Conservation (phyloP, 2,888 invertebrate species). For the Spodoptera picta region DNA sequence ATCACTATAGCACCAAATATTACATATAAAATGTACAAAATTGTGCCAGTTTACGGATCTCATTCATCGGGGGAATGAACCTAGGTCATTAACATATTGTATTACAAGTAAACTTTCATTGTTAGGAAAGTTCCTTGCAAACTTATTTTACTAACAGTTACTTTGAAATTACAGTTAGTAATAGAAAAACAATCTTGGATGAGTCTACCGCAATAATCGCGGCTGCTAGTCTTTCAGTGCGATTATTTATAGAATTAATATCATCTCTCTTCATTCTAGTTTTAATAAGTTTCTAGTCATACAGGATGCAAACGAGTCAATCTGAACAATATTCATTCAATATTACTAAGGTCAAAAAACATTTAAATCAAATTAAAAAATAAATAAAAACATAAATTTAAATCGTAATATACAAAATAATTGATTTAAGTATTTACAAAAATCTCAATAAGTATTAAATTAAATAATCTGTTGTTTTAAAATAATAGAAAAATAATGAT, state of each 20-base stretch:
- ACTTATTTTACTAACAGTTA: slow-evolving; percentile 9
- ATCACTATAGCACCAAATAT: slow-evolving; percentile 87
- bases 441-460: slow-evolving; percentile 41
- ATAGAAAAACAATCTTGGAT: neutral
- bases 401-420: slow-evolving; percentile 60
- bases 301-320: slow-evolving; percentile 30
- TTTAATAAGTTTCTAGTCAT: slow-evolving; percentile 1
- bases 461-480: slow-evolving; percentile 23
- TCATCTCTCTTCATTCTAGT: too few species aligned
- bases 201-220: too few species aligned
- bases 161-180: slow-evolving; percentile 8
- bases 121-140: slow-evolving; percentile 14
- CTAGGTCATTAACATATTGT: slow-evolving; percentile 49
- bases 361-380: slow-evolving; percentile 41
- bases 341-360: slow-evolving; percentile 5
- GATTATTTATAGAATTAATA: too few species aligned
- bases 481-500: slow-evolving; percentile 45
- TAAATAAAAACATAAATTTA: slow-evolving; percentile 60
- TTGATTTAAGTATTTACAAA: slow-evolving; percentile 57
- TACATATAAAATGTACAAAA: slow-evolving; percentile 88
- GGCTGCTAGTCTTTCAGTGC: too few species aligned
- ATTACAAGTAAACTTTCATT: slow-evolving; percentile 21
- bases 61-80: slow-evolving; percentile 51
- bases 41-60: slow-evolving; percentile 77
- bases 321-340: slow-evolving; percentile 16